Evolutionary conservation across 2,113 vertebrate species (phyloP).

Genomic region (Phylloscopus trochilus): DNA sequence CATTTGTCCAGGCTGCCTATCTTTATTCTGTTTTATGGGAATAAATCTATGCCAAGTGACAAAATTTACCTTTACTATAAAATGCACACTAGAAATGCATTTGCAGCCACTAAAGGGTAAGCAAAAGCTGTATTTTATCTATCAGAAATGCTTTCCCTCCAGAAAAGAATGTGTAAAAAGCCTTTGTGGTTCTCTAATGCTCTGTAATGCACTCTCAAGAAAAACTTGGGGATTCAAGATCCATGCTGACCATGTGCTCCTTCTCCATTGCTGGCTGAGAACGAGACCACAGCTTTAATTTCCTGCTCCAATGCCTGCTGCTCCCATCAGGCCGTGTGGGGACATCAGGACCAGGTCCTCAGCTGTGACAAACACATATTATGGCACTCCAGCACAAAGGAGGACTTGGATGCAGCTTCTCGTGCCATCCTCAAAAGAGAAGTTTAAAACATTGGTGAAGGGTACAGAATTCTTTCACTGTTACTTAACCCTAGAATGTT

Average conservation of each 20-base stretch:
- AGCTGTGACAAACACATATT: neutral
- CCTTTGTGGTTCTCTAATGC: neutral
- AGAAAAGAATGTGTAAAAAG: neutral
- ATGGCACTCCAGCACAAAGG: neutral
- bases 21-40: neutral
- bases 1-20: neutral
- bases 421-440: neutral
- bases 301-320: neutral
- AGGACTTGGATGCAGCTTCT: neutral
- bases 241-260: accelerated
- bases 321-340: neutral
- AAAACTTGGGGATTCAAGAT: neutral
- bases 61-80: neutral
- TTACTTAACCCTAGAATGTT: neutral
- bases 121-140: neutral
- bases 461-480: neutral
- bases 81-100: neutral
- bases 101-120: neutral
- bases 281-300: neutral
- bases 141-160: neutral
- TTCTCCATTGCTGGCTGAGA: neutral
- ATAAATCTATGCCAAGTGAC: neutral
- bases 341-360: neutral
- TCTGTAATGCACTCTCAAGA: neutral
- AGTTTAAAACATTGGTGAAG: neutral